Conservation (phyloP, 2,797 vertebrate species). For the Characodon lateralis region DNA sequence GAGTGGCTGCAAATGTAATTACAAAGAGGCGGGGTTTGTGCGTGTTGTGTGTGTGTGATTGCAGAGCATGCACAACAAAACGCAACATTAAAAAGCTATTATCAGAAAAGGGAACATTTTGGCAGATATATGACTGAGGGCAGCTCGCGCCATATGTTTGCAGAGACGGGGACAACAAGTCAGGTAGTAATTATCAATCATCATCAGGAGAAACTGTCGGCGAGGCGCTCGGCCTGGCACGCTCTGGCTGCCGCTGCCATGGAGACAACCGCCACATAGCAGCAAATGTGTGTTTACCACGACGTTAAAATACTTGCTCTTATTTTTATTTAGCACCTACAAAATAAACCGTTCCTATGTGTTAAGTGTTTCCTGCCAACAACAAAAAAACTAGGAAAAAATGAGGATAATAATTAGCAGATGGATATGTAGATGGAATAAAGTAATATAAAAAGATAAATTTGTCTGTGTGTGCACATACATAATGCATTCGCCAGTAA, state of each 20-base stretch:
- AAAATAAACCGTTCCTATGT: conserved; percentile 37
- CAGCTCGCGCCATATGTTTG: conserved; percentile 76
- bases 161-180: conserved; percentile 71
- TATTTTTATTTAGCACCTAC: conserved; percentile 64
- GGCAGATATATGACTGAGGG: conserved; percentile 70
- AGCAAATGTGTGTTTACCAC: conserved; percentile 70
- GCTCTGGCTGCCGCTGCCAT: conserved; percentile 73
- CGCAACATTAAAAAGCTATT: conserved; percentile 81
- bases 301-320: conserved; percentile 69
- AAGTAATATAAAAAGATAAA: conserved; percentile 43
- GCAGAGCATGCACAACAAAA: conserved; percentile 70
- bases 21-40: conserved; percentile 57
- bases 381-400: conserved; percentile 17
- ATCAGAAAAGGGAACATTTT: conserved; percentile 75
- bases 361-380: conserved; percentile 45
- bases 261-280: conserved; percentile 75
- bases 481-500: conserved; percentile 63
- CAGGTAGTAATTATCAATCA: conserved; percentile 82
- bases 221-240: conserved; percentile 58
- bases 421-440: conserved; percentile 51
- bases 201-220: conserved; percentile 75
- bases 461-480: conserved; percentile 38
- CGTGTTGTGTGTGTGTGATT: conserved; percentile 22
- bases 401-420: conserved; percentile 52
- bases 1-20: conserved; percentile 77